These are phyloP conservation scores for Tachuris rubrigastra DNA, from an alignment of 2,113 vertebrate genomes.

Conservation along the genomic window DNA sequence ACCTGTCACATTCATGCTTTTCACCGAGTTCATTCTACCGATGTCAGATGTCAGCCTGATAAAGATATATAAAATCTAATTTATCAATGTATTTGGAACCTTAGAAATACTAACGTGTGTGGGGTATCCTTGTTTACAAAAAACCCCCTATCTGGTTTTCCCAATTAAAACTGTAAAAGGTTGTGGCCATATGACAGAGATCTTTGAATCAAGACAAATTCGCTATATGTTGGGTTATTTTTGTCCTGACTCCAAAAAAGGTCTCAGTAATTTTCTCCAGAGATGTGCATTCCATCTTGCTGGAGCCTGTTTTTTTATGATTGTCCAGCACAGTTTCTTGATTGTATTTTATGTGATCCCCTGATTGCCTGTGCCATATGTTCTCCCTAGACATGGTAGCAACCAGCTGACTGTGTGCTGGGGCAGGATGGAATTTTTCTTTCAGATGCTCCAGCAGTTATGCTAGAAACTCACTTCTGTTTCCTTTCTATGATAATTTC, in stretches of 20 bases:
- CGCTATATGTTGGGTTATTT: not conserved
- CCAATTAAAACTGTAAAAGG: not conserved
- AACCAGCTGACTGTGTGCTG: not conserved
- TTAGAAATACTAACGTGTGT: not conserved
- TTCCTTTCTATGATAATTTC: not conserved
- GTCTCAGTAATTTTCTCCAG: not conserved
- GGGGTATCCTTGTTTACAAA: not conserved
- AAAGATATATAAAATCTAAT: not conserved
- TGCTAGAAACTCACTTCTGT: not conserved
- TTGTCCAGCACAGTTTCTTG: not conserved
- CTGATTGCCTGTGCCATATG: not conserved
- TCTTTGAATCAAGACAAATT: not conserved
- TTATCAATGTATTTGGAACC: not conserved
- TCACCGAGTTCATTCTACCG: not conserved
- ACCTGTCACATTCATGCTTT: not conserved
- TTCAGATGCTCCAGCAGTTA: not conserved
- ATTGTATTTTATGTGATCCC: not conserved
- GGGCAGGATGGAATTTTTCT: not conserved
- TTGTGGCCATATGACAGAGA: not conserved
- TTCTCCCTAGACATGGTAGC: not conserved
- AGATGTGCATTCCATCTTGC: not conserved
- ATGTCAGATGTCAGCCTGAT: not conserved
- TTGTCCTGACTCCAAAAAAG: not conserved
- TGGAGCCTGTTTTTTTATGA: not conserved
- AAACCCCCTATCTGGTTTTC: not conserved